A percentile compares a stretch with the other conserved stretches of the same genome.
phyloP scores from a whole-genome alignment of 2,797 vertebrate genomes.

The Spinibarbus caldwelli region DNA sequence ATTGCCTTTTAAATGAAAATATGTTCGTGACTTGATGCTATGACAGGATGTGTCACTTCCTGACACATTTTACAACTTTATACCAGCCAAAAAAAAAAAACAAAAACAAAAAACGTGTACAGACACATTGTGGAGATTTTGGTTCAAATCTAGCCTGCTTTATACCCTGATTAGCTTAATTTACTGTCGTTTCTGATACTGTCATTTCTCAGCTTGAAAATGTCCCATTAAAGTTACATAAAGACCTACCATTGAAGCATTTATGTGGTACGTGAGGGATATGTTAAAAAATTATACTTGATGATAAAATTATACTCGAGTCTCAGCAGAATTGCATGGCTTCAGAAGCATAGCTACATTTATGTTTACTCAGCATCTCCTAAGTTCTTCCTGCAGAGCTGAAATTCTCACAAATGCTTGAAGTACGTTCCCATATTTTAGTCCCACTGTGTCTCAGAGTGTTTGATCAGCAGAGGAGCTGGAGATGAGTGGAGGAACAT shows the following conservation, averaged over 20 bases:
- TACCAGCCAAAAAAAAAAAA: too few species aligned
- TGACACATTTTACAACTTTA: background rate
- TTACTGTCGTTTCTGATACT: background rate
- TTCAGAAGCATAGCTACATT: constrained; percentile 27
- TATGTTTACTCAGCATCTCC: constrained; percentile 44
- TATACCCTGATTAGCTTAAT: background rate
- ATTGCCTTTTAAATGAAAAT: constrained; percentile 10
- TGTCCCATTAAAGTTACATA: constrained; percentile 9
- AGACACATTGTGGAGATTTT: background rate
- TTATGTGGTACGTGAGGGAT: constrained; percentile 7
- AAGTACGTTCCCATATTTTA: constrained; percentile 3
- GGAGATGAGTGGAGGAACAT: constrained; percentile 46
- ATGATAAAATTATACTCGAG: constrained; percentile 16
- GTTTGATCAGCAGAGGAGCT: constrained; percentile 51
- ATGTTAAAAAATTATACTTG: constrained; percentile 14
- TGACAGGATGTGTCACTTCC: background rate
- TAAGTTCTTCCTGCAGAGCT: constrained; percentile 39
- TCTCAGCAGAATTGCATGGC: constrained; percentile 21
- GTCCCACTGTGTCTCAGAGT: constrained; percentile 17
- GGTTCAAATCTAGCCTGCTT: background rate
- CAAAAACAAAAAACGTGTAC: too few species aligned
- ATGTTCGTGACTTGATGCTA: constrained; percentile 10
- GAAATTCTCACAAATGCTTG: constrained; percentile 48
- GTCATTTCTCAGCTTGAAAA: background rate
- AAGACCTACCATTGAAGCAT: constrained; percentile 3